Base-by-base conservation (phyloP, 1,140 invertebrate species). In the Popillia japonica region DNA sequence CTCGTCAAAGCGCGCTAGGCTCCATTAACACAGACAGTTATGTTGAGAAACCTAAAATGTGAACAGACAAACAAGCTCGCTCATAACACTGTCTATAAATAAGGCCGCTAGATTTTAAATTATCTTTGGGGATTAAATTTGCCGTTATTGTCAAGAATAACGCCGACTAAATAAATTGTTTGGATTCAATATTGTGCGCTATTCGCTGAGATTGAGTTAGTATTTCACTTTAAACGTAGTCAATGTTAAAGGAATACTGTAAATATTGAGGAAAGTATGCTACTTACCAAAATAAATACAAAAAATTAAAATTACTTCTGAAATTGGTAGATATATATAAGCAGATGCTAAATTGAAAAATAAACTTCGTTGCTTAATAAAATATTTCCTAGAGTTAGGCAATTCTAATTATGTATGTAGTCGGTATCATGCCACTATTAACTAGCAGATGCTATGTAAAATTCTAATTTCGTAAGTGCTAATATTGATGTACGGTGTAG, bases 21-120 rank as follows among this genome's bases (percentile, higher is more conserved):
- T 55, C 48, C 48, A 55, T 55, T 55, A 55, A 55, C 48, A n/a
- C 48, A 55, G 48, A 55, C 48, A 55, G 48, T 55, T 55, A 55
- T 17, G 48, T 55, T 55, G 48, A 55, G 48, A 55, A 55, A 55
- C 17, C 17, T 17, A 55, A 55, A 55, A 55, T 55, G 48, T 55
- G 48, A 17, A 14, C 48, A 55, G 17, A 55, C 48, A 55, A 55
- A 55, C 48, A 17, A 14, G 17, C 14, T 17, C 11, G 14, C 48
- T 55, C 48, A 55, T 55, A 55, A 55, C 48, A 14, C 48, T 17
- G 48, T 55, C 48, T 55, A 55, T 55, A 55, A 55, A 55, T 55
- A 55, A 55, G 48, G 48, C 48, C 6, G 11, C 48, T 14, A 14
- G 48, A 17, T 55, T 55, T 55, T 55, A 55, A 55, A 55, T 55